A percentile compares a stretch with the other conserved stretches of the same genome.
Conservation (phyloP, 2,113 vertebrate species). For the Brachypodius melanocephalos region DNA sequence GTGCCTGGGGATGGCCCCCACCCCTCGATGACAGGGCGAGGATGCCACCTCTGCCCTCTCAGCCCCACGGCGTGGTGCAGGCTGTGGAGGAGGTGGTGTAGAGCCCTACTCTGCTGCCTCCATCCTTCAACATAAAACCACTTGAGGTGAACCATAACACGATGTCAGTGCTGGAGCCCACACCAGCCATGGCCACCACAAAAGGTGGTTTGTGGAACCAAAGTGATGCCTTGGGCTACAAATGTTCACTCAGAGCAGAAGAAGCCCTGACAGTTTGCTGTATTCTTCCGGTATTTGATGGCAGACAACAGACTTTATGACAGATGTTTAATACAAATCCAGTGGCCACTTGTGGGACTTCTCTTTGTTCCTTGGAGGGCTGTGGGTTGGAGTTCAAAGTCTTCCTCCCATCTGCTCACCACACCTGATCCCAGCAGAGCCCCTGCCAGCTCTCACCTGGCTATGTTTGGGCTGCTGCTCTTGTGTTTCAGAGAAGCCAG, state of each 20-base stretch:
- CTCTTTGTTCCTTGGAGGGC: not conserved
- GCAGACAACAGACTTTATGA: not conserved
- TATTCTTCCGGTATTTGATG: not conserved
- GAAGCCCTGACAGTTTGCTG: not conserved
- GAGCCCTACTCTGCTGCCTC: not conserved
- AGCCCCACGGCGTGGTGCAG: accelerated
- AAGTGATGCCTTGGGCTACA: not conserved
- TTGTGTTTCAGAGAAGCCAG: not conserved
- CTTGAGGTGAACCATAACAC: not conserved
- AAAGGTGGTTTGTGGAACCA: not conserved
- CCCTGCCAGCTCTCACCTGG: not conserved
- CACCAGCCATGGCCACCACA: not conserved
- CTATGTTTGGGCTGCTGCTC: not conserved
- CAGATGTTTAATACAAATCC: not conserved
- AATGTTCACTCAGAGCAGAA: not conserved
- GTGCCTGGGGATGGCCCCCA: not conserved
- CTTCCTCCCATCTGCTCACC: accelerated
- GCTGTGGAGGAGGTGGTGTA: not conserved
- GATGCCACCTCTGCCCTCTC: not conserved
- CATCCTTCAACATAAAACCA: not conserved
- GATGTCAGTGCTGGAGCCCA: not conserved
- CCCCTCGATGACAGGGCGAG: accelerated
- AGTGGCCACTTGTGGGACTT: not conserved
- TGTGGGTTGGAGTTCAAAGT: not conserved
- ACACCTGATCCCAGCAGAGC: accelerated